Conservation (phyloP, 2,888 invertebrate species). For the Mechanitis mazaeus region DNA sequence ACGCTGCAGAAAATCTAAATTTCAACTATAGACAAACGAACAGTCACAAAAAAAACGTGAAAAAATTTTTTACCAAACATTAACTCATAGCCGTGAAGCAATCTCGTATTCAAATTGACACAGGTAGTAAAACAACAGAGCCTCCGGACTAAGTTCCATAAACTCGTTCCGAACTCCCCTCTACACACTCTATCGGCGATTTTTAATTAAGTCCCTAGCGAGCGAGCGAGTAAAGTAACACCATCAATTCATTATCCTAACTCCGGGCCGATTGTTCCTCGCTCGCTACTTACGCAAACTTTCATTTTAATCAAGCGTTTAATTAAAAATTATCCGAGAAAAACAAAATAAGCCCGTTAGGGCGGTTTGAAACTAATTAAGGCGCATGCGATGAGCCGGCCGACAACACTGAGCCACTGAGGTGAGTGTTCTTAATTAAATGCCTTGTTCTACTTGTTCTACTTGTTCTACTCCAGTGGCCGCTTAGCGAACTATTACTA, state of each 20-base stretch:
- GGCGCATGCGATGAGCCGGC: conserved; percentile 71
- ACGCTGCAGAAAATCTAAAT: conserved; percentile 13
- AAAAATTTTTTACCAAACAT: conserved; percentile 35
- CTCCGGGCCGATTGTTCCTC: conserved; percentile 75
- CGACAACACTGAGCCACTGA: conserved; percentile 57
- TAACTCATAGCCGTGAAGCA: conserved; percentile 49
- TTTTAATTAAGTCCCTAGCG: conserved; percentile 76
- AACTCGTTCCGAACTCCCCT: conserved; percentile 73
- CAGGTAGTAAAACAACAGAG: conserved; percentile 70
- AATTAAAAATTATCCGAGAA: conserved; percentile 78
- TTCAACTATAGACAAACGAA: conserved; percentile 11
- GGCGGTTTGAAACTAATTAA: conserved; percentile 75
- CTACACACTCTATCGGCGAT: conserved; percentile 76
- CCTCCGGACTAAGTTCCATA: conserved; percentile 69
- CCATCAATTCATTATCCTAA: conserved; percentile 78
- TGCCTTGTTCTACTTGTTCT: conserved; percentile 47
- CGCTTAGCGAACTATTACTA: conserved; percentile 63
- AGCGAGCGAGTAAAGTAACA: conserved; percentile 73
- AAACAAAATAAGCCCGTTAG: conserved; percentile 77
- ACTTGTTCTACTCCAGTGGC: conserved; percentile 62
- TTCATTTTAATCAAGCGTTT: conserved; percentile 78
- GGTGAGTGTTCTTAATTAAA: conserved; percentile 72
- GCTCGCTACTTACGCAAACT: conserved; percentile 77
- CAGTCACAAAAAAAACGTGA: conserved; percentile 14
- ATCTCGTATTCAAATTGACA: conserved; percentile 75